A percentile compares a stretch with the other conserved stretches of the same genome.
phyloP scores from a whole-genome alignment of 2,888 invertebrate genomes.

The Heliconius ethilla region DNA sequence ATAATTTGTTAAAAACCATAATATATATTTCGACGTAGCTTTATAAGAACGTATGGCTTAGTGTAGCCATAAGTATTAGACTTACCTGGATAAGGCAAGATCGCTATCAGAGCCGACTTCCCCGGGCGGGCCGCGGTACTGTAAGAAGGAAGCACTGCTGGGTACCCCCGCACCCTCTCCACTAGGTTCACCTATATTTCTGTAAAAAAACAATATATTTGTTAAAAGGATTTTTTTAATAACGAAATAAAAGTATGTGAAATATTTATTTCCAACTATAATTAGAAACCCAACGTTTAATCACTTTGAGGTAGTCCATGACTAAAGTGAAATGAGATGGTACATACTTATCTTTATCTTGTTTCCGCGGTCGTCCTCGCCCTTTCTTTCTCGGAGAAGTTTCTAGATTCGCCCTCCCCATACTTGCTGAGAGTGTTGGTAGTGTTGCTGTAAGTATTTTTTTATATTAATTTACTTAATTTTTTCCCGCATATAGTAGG shows the following conservation, averaged over 20 bases:
- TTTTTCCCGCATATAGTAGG: too few species aligned
- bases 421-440: constrained; percentile 72
- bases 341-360: constrained; percentile 65
- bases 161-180: constrained; percentile 67
- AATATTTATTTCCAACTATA: too few species aligned
- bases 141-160: constrained; percentile 69
- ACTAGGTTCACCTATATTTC: constrained; percentile 52
- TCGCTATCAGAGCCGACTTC: constrained; percentile 79
- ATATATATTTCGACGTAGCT: too few species aligned
- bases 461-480: neutral
- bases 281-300: too few species aligned
- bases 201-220: constrained; percentile 33
- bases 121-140: constrained; percentile 76
- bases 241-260: too few species aligned
- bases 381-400: constrained; percentile 74
- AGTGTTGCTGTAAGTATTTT: constrained; percentile 58
- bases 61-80: neutral
- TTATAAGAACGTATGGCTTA: too few species aligned
- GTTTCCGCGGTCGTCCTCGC: constrained; percentile 74
- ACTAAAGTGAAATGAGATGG: constrained; percentile 65
- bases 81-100: constrained; percentile 70
- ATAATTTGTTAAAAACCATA: too few species aligned
- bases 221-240: neutral
- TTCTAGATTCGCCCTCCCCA: constrained; percentile 60
- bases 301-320: too few species aligned